Conservation (phyloP, 2,888 invertebrate species). For the Pollenia griseotomentosa region DNA sequence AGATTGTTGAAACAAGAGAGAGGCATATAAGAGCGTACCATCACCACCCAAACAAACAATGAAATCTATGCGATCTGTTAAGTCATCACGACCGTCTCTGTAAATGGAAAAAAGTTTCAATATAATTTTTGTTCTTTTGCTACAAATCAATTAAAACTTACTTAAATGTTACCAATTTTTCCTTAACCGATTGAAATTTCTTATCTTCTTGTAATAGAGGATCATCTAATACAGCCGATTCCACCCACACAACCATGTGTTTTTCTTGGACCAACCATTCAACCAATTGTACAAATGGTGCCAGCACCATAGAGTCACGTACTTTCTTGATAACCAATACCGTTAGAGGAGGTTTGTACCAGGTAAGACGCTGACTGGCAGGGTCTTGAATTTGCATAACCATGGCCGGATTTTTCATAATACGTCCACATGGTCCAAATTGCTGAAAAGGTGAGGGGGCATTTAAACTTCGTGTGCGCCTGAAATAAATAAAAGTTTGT, state of each 20-base stretch:
- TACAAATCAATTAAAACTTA: conserved; percentile 74
- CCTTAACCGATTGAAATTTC: conserved; percentile 90
- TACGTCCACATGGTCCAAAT: conserved; percentile 98
- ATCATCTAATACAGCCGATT: conserved; percentile 95
- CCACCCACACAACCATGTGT: conserved; percentile 97
- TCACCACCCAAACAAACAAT: conserved; percentile 98
- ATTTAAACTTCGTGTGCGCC: conserved; percentile 97
- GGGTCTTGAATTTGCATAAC: conserved; percentile 99
- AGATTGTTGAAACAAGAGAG: conserved; percentile 97
- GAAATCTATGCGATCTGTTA: conserved; percentile 98
- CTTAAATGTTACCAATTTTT: conserved; percentile 92
- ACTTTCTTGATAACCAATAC: conserved; percentile 98
- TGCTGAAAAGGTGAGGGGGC: conserved; percentile 98
- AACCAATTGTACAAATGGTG: conserved; percentile 96
- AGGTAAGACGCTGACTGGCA: conserved; percentile 96
- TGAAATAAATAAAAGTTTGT: conserved; percentile 84
- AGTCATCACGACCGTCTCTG: conserved; percentile 95
- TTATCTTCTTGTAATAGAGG: conserved; percentile 89
- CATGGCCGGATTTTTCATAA: conserved; percentile 98
- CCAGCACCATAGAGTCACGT: conserved; percentile 94
- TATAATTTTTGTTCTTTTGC: not conserved
- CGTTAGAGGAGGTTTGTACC: conserved; percentile 98
- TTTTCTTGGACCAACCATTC: conserved; percentile 98
- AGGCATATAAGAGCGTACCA: conserved; percentile 97
- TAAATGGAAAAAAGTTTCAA: conserved; percentile 77